Base-by-base conservation (phyloP, 2,888 invertebrate genomes). In the Drosophila kuntzei region DNA sequence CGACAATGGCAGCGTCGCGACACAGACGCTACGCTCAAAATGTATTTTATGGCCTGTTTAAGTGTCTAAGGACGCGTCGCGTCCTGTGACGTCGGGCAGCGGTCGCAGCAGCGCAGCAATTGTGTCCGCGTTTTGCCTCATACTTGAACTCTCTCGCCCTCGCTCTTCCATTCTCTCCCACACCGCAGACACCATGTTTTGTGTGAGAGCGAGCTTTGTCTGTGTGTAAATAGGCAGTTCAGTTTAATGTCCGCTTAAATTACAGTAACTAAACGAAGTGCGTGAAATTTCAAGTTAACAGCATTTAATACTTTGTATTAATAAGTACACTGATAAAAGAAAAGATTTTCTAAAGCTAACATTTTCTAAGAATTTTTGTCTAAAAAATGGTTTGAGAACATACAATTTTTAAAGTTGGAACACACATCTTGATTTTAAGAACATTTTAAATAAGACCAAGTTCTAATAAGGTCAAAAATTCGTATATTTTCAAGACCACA, bases 1-100 rank as follows among this genome's bases (percentile, higher is more conserved):
- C 62, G 60, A 58, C 66, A 71, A 57, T 53, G 37, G 36, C 51
- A 39, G 46, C 67, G 53, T 43, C 65, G 68, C 55, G 32, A 44
- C 34, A 47, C 65, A 50, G 55, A 58, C 61, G 66, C 34, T 50
- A 62, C 71, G 80, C 79, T 80, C 78, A 69, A 79, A 82, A 80
- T 84, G 82, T 84, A 77, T 83, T 83, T 83, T 83, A 83, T 83
- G 87, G 84, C 70, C 84, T 79, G 76, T 71, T 87, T 76, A 87
- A 86, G 84, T 87, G 81, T 84, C 87, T 71, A 54, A 51, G 59
- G 14, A 49, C 50, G 36, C 70, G 27, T 8, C 41, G 29, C 27
- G 7, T 27, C 27, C n/a, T n/a, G n/a, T n/a, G n/a, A n/a, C 53
- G 47, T 8, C 37, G 37, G 37, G 27, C 69, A 57, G 34, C 49